phyloP scores from a whole-genome alignment of 1,140 invertebrate species.

The Microplitis mediator region DNA sequence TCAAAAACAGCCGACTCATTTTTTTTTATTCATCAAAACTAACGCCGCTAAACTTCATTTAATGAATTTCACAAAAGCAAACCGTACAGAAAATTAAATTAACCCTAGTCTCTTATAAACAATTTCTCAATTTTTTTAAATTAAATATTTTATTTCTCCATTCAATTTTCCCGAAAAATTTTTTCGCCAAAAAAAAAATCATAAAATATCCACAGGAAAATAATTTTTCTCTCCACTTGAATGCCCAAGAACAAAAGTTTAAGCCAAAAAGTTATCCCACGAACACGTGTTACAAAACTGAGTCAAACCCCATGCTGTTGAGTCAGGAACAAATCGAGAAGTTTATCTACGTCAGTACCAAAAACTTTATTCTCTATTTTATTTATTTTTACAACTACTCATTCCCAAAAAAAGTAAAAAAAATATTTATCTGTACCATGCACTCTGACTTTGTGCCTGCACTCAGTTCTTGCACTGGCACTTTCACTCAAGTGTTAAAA shows the following conservation, averaged over 20 bases:
- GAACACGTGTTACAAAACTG: conserved; percentile 23
- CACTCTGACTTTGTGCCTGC: not conserved
- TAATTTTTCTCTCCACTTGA: not conserved
- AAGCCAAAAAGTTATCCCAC: not conserved
- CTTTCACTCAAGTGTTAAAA: not conserved
- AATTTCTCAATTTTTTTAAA: too few relatives aligned
- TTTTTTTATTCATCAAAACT: too few relatives aligned
- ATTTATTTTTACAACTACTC: not conserved
- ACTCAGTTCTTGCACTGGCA: too few relatives aligned
- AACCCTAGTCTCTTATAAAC: too few relatives aligned
- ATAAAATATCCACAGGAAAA: not conserved
- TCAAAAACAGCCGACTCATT: too few relatives aligned
- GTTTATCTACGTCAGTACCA: conserved; percentile 20
- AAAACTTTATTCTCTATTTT: not conserved
- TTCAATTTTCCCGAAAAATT: too few relatives aligned
- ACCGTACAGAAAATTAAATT: too few relatives aligned
- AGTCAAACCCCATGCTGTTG: conserved; percentile 11
- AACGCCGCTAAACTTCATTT: too few relatives aligned
- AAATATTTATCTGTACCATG: not conserved
- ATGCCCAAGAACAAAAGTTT: not conserved
- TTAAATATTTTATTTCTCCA: too few relatives aligned
- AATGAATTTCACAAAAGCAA: too few relatives aligned
- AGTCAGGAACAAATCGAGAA: conserved; percentile 11
- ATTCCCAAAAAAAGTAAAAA: not conserved
- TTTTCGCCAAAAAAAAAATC: too few relatives aligned